Base-by-base conservation (phyloP, 2,113 vertebrate genomes). In the Bujurquina vittata region DNA sequence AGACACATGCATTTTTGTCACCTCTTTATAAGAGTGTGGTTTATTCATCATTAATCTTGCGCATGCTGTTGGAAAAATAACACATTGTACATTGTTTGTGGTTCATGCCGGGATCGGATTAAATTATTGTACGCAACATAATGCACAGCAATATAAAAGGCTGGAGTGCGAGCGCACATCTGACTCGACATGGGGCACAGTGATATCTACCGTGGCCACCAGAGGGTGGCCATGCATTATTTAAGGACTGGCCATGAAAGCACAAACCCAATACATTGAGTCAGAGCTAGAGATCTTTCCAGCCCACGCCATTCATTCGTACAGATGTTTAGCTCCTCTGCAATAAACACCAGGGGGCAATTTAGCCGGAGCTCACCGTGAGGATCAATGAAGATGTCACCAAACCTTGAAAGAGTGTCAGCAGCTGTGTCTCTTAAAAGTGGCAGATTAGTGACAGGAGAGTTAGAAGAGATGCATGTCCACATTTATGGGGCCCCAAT, bases 341-440 rank as follows among this genome's bases (percentile, higher is more conserved):
- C 86, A 43, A 84, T 88, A 87, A 91, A 93, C 80, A 83, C 82
- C 77, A 76, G 86, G 83, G 84, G 91, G 81, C 59, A 85, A 89
- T 94, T 93, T 89, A 86, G 86, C 81, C 67, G 79, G 75, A 74
- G 69, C 82, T 85, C 88, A 73, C 75, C 22, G 80, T 49, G n/a
- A 80, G 85, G 92, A 92, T 94, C 91, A 89, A 88, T 89, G 87
- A 84, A 94, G 84, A 82, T 93, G 88, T 93, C 94, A 91, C 91
- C 93, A 91, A 93, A 94, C 92, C 79, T 90, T 35, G 85, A 95
- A 94, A 85, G 87, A 75, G 81, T 52, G 86, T 58, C 75, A 18
- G 79, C 88, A 93, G 93, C 82, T 90, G 88, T 79, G 84, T 83
- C 37, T 91, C 85, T 78, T 84, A 76, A 83, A 84, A 52, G 69